A percentile compares a stretch with the other conserved stretches of the same genome.
These are phyloP conservation scores for Lymantria dispar DNA, from an alignment of 2,888 invertebrate genomes.

Conservation along the genomic window DNA sequence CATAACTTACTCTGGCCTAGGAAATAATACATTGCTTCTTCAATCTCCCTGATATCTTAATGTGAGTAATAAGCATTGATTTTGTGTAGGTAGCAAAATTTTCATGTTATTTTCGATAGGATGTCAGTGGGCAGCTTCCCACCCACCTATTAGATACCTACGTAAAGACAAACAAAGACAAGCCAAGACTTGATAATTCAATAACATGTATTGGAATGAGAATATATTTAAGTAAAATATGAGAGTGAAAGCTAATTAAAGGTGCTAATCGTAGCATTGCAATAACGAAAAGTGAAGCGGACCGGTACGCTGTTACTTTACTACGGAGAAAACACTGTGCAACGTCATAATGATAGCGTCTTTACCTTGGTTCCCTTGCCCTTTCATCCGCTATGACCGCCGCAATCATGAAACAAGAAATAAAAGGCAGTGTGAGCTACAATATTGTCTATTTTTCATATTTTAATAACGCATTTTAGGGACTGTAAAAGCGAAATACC, in stretches of 20 bases:
- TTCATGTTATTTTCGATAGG: slow-evolving; percentile 27
- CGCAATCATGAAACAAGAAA: slow-evolving; percentile 82
- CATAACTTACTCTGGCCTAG: slow-evolving; percentile 19
- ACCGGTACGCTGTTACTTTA: slow-evolving; percentile 61
- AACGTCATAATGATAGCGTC: slow-evolving; percentile 71
- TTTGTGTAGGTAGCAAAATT: slow-evolving; percentile 40
- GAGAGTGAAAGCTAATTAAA: slow-evolving; percentile 51
- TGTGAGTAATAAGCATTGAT: slow-evolving; percentile 33
- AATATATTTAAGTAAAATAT: slow-evolving; percentile 34
- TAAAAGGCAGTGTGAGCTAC: slow-evolving; percentile 48
- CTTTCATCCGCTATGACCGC: slow-evolving; percentile 89
- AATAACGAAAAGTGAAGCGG: slow-evolving; percentile 56
- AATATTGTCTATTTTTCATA: slow-evolving; percentile 29
- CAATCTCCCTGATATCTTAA: slow-evolving; percentile 7
- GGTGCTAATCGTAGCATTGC: slow-evolving; percentile 48
- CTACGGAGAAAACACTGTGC: slow-evolving; percentile 71
- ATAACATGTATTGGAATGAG: slow-evolving; percentile 2
- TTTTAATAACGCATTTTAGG: slow-evolving; percentile 43
- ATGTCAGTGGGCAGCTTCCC: slow-evolving; percentile 25
- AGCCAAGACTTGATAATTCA: not conserved
- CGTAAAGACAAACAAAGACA: not conserved
- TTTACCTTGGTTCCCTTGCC: slow-evolving; percentile 92
- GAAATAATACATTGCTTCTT: slow-evolving; percentile 20
- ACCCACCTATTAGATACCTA: slow-evolving; percentile 16
- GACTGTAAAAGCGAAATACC: slow-evolving; percentile 82